These are phyloP conservation scores for Nowickia ferox DNA, from an alignment of 2,888 invertebrate genomes.

Conservation along the genomic window DNA sequence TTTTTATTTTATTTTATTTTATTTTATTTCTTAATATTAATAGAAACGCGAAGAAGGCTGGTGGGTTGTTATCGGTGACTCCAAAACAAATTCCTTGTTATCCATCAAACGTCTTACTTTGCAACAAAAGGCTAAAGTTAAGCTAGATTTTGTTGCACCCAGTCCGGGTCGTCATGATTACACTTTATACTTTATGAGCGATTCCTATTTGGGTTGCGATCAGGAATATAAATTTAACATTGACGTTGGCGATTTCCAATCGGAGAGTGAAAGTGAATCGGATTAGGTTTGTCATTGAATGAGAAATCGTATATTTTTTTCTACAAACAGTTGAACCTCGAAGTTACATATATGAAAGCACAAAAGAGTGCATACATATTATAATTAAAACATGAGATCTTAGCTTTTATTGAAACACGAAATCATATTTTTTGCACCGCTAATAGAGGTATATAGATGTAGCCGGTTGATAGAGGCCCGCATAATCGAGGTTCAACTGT, in stretches of 20 bases:
- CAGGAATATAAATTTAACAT: conserved; percentile 98
- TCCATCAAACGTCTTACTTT: conserved; percentile 98
- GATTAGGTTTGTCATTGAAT: conserved; percentile 82
- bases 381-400: no score
- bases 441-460: no score
- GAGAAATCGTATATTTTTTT: background rate
- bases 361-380: no score
- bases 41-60: conserved; percentile 96
- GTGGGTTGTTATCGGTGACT: conserved; percentile 99
- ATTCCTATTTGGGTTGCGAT: conserved; percentile 99
- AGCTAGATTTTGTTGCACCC: conserved; percentile 92
- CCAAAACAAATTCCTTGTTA: conserved; percentile 95
- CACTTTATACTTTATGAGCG: conserved; percentile 99
- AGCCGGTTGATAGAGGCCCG: no score
- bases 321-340: no score
- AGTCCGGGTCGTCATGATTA: conserved; percentile 94
- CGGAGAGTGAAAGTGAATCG: conserved; percentile 85
- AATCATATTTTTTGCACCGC: no score
- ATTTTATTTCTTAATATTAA: conserved; percentile 63
- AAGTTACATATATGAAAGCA: no score
- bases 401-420: no score
- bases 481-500: no score
- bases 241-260: conserved; percentile 90
- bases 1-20: background rate
- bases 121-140: conserved; percentile 94